These are phyloP conservation scores for Drosophila stalkeri DNA, from an alignment of 2,888 invertebrate genomes.

Conservation along the genomic window DNA sequence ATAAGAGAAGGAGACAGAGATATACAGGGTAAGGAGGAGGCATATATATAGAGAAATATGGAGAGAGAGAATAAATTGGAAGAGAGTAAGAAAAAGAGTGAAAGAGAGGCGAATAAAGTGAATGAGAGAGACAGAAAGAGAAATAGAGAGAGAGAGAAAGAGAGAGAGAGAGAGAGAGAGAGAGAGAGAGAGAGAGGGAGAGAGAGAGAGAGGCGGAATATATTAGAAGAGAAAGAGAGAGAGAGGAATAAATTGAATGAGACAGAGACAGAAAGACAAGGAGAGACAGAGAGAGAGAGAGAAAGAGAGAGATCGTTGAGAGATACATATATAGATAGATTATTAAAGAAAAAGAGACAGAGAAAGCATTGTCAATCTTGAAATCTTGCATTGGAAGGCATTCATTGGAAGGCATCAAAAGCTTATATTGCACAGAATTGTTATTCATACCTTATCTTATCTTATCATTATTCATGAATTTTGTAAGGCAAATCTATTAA, in stretches of 20 bases:
- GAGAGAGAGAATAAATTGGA: not conserved
- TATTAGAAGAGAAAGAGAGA: not conserved
- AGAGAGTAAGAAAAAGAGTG: too few species aligned
- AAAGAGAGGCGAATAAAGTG: not conserved
- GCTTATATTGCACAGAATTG: too few species aligned
- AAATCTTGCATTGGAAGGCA: too few species aligned
- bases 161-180: not conserved
- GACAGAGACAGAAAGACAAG: not conserved
- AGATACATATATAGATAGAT: not conserved
- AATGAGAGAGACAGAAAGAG: not conserved
- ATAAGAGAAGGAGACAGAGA: too few species aligned
- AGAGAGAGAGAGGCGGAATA: not conserved
- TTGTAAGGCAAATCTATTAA: too few species aligned
- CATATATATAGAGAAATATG: not conserved
- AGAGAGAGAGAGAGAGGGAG: not conserved
- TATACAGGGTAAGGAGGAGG: too few species aligned
- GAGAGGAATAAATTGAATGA: not conserved
- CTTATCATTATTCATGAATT: too few species aligned
- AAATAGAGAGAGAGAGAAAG: not conserved
- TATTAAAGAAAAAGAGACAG: rapidly evolving
- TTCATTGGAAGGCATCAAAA: too few species aligned
- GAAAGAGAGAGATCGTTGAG: too few species aligned
- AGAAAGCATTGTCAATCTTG: too few species aligned
- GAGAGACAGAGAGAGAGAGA: not conserved
- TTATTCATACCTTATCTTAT: too few species aligned